Percentiles rank a stretch among this genome's conserved stretches.
These are phyloP conservation scores for Bombus difficillimus DNA, from an alignment of 1,140 invertebrate species.

Conservation along the genomic window DNA sequence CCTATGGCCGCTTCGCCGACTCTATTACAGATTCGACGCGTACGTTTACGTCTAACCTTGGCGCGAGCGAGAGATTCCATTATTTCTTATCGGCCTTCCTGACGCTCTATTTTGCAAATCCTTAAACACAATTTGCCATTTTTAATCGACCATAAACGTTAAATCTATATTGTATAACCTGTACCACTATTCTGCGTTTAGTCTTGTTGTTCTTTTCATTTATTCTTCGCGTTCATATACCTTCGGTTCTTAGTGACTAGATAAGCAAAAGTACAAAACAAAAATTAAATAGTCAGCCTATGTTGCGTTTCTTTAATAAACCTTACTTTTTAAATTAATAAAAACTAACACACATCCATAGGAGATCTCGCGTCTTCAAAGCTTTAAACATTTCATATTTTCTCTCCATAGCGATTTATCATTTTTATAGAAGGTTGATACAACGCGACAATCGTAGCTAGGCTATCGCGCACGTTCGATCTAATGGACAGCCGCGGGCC, in stretches of 20 bases:
- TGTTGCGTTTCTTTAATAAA: too few species aligned
- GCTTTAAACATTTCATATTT: background rate
- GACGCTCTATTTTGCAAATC: background rate
- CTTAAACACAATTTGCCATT: background rate
- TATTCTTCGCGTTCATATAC: background rate
- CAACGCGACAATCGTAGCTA: background rate
- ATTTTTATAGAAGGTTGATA: background rate
- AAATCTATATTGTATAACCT: background rate
- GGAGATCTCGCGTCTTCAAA: too few species aligned
- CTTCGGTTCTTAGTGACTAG: too few species aligned
- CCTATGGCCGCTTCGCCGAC: background rate
- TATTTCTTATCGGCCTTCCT: slow-evolving; percentile 12
- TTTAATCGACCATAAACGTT: background rate
- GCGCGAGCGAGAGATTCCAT: slow-evolving; percentile 16
- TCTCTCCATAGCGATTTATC: background rate
- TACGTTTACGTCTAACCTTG: background rate
- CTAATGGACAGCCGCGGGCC: slow-evolving; percentile 53
- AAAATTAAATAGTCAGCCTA: too few species aligned
- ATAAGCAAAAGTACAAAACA: too few species aligned
- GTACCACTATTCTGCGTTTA: background rate
- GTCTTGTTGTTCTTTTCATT: background rate
- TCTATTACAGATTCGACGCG: slow-evolving; percentile 40
- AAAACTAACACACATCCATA: too few species aligned
- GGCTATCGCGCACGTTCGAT: slow-evolving; percentile 26
- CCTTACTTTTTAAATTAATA: too few species aligned